Evolutionary conservation across 2,113 vertebrate genomes (phyloP).

Genomic region (Falco punctatus): DNA sequence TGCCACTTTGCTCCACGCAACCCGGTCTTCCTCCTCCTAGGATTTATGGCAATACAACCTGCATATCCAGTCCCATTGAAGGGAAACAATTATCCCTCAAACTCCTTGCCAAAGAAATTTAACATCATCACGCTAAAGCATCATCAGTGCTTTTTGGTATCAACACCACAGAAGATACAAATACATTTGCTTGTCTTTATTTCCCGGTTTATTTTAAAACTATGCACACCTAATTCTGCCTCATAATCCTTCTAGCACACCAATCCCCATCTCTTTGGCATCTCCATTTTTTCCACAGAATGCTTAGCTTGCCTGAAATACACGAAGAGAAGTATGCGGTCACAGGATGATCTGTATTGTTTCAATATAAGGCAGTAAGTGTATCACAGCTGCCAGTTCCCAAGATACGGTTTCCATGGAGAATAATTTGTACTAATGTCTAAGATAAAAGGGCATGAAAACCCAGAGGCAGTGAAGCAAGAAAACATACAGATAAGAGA

Average conservation of each 20-base stretch:
- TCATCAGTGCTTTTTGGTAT: background rate
- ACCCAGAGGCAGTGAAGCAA: background rate
- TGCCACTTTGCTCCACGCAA: background rate
- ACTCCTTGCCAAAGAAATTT: background rate
- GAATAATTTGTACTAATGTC: background rate
- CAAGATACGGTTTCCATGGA: slow-evolving; percentile 34
- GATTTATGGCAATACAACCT: background rate
- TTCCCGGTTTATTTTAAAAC: background rate
- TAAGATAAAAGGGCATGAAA: background rate
- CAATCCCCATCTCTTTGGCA: background rate
- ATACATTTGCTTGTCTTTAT: background rate
- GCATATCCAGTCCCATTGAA: background rate
- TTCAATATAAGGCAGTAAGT: background rate
- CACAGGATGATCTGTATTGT: background rate
- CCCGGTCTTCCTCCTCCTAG: background rate
- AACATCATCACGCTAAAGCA: background rate
- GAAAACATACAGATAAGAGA: background rate
- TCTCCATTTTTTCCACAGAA: background rate
- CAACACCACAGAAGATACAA: background rate
- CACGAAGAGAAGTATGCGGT: background rate
- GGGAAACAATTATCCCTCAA: background rate
- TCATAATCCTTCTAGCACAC: background rate
- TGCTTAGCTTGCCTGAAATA: background rate
- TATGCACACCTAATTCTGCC: background rate
- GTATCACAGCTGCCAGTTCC: background rate